These are phyloP conservation scores for Podotricha telesiphe DNA, from an alignment of 2,888 invertebrate species.

Conservation along the genomic window DNA sequence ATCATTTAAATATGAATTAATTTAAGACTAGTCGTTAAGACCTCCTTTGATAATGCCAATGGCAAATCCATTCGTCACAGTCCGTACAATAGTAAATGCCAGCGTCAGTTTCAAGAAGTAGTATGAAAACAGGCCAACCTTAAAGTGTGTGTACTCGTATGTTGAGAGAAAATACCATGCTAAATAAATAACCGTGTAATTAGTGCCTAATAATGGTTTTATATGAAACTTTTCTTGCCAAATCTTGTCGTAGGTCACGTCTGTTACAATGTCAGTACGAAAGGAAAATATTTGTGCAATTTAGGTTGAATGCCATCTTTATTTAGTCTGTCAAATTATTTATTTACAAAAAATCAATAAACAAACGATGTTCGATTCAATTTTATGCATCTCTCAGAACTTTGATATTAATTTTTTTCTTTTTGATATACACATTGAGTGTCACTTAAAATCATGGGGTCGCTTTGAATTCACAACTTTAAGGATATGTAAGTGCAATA, in stretches of 20 bases:
- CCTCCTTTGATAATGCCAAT: slow-evolving; percentile 32
- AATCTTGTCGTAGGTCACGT: slow-evolving; percentile 68
- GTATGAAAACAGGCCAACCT: slow-evolving; percentile 35
- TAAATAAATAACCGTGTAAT: slow-evolving; percentile 50
- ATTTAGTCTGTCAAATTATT: neutral
- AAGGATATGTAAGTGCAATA: too few relatives aligned
- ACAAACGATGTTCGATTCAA: too few relatives aligned
- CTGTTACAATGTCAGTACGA: slow-evolving; percentile 27
- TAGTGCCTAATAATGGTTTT: slow-evolving; percentile 57
- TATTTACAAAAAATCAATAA: too few relatives aligned
- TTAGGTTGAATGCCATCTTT: neutral
- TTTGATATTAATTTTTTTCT: too few relatives aligned
- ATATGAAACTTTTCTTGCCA: slow-evolving; percentile 61
- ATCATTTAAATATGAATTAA: slow-evolving; percentile 21
- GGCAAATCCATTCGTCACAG: slow-evolving; percentile 33
- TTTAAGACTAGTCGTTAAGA: slow-evolving; percentile 28
- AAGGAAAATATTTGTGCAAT: slow-evolving; percentile 32
- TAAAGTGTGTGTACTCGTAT: slow-evolving; percentile 19
- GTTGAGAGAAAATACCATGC: slow-evolving; percentile 38
- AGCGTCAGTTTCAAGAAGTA: slow-evolving; percentile 31
- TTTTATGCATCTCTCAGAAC: too few relatives aligned
- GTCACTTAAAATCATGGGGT: too few relatives aligned
- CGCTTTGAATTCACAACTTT: too few relatives aligned
- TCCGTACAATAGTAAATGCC: slow-evolving; percentile 31
- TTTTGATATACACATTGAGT: too few relatives aligned